Evolutionary conservation across 1,140 invertebrate genomes (phyloP).

Genomic region (Tetramorium parvispinum): DNA sequence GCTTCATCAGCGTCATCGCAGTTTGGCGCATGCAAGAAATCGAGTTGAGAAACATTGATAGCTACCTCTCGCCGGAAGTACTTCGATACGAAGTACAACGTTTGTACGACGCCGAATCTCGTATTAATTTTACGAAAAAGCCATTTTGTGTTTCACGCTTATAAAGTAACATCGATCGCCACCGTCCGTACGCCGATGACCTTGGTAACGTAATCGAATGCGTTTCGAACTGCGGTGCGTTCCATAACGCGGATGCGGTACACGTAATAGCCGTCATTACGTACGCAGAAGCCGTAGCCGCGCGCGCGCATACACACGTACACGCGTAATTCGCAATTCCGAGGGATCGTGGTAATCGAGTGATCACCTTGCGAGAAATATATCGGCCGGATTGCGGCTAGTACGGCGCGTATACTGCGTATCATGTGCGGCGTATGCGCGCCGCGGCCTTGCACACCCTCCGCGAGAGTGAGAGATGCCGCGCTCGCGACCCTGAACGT

Average conservation of each 20-base stretch:
- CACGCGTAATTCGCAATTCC: slow-evolving; percentile 56
- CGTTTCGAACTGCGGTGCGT: slow-evolving; percentile 42
- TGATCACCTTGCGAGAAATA: slow-evolving; percentile 56
- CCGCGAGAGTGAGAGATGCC: slow-evolving; percentile 16
- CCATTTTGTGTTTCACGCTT: slow-evolving; percentile 3
- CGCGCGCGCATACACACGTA: background rate
- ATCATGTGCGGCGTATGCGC: background rate
- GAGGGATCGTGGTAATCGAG: slow-evolving; percentile 56
- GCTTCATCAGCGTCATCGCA: background rate
- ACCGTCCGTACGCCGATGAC: background rate
- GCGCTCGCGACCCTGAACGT: slow-evolving; percentile 37
- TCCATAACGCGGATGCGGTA: slow-evolving; percentile 51
- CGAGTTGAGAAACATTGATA: background rate
- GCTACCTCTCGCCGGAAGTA: background rate
- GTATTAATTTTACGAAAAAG: slow-evolving; percentile 21
- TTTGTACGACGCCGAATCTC: background rate
- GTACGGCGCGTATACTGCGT: background rate
- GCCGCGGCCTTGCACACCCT: slow-evolving; percentile 50
- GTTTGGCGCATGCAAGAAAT: background rate
- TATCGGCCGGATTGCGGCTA: slow-evolving; percentile 49
- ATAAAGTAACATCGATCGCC: slow-evolving; percentile 4
- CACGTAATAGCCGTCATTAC: slow-evolving; percentile 58
- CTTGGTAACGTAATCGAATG: slow-evolving; percentile 54
- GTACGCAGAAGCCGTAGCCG: slow-evolving; percentile 37
- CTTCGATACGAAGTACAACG: background rate